Evolutionary conservation across 1,140 invertebrate species (phyloP), one percentile per base, ranked within the genome.

Genomic region (Drosophila ironensis): DNA sequence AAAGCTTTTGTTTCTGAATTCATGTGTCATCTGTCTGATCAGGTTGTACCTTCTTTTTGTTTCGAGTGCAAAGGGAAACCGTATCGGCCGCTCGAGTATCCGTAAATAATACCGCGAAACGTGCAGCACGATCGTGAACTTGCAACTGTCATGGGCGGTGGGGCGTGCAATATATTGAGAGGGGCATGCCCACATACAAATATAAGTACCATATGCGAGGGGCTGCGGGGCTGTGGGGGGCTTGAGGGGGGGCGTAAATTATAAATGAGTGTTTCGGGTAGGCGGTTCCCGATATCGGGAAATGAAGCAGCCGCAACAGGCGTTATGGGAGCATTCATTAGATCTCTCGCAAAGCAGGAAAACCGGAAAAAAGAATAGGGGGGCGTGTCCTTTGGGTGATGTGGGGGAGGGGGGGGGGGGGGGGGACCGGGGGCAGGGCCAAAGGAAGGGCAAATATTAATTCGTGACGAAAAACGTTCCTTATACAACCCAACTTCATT

Each of bases 21-120:
- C n/a, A n/a, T n/a, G n/a, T n/a, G n/a, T n/a, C n/a, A n/a, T n/a
- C n/a, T n/a, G n/a, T n/a, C n/a, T n/a, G n/a, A n/a, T n/a, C n/a
- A 30, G n/a, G 9, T n/a, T 11, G n/a, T 4, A 17, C 2, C 6
- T 14, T n/a, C 1, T 27, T 7, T 1, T 54, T 27, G 38, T 25
- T 47, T 3, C 24, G n/a, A 17, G 41, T 64, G 38, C 3, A 7
- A 7, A n/a, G 0, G 19, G 25, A 41, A 22, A 12, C 8, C 16
- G 20, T 45, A 11, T 40, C 24, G n/a, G 12, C n/a, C n/a, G 37
- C n/a, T 24, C 11, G 33, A 42, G 47, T 42, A 61, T 73, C 60
- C 76, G 76, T 75, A 81, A 80, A 80, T 81, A 80, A 81, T 70
- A 59, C 76, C 59, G 51, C 71, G 59, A 80, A 80, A 80, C 76